phyloP scores from a whole-genome alignment of 2,797 vertebrate species.

The Pangasius djambal region DNA sequence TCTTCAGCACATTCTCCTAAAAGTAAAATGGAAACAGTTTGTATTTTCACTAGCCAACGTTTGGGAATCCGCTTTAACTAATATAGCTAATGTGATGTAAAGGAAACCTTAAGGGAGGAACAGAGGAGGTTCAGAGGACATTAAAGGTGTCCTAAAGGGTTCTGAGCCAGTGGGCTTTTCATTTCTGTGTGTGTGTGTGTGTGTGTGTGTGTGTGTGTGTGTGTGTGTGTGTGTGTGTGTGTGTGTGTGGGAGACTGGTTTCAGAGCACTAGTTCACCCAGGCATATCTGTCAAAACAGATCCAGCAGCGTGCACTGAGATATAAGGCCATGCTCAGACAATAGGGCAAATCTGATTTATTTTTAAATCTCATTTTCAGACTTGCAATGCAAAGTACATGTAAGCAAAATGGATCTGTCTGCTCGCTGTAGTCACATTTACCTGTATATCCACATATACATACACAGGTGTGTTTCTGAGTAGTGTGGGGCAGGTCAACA shows the following conservation, averaged over 20 bases:
- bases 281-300: conserved; percentile 47
- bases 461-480: not conserved
- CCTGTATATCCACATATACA: not conserved
- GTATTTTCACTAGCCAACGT: not conserved
- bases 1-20: too few relatives aligned
- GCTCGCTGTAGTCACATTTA: not conserved
- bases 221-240: conserved; percentile 28
- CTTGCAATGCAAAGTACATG: not conserved
- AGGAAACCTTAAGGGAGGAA: not conserved
- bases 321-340: not conserved
- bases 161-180: not conserved
- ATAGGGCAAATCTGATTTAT: not conserved
- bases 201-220: conserved; percentile 17
- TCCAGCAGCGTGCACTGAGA: conserved; percentile 13
- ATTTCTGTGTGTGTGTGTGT: not conserved
- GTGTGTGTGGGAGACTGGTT: conserved; percentile 10
- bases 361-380: not conserved
- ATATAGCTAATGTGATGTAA: not conserved
- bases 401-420: not conserved
- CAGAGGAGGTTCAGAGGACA: not conserved
- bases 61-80: not conserved
- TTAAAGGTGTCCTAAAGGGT: conserved; percentile 1
- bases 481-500: not conserved
- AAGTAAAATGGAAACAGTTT: not conserved
- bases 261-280: conserved; percentile 24